A percentile compares a stretch with the other conserved stretches of the same genome.
Conservation (phyloP, 2,888 invertebrate species). For the Andrena marginata region DNA sequence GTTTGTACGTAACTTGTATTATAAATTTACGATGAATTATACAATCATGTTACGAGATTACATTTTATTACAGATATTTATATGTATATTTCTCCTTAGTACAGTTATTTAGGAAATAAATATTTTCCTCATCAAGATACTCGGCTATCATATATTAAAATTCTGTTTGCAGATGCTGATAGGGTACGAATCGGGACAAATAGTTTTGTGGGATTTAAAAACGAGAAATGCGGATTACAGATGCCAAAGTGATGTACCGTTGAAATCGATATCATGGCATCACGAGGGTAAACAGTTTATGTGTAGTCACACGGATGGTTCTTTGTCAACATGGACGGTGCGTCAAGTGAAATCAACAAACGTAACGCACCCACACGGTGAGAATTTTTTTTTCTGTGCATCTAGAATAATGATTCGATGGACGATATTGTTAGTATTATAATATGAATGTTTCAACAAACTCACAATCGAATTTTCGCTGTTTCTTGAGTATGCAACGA, state of each 20-base stretch:
- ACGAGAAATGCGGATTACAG: constrained; percentile 94
- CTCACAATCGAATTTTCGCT: too few species aligned
- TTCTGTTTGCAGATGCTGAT: constrained; percentile 92
- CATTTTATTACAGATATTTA: constrained; percentile 31
- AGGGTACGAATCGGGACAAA: constrained; percentile 97
- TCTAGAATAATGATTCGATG: not conserved
- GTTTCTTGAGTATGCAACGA: too few species aligned
- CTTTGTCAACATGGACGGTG: constrained; percentile 96
- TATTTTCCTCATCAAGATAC: not conserved
- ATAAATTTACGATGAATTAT: constrained; percentile 36
- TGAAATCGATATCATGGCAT: constrained; percentile 97
- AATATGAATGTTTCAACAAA: too few species aligned
- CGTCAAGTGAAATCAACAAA: constrained; percentile 92
- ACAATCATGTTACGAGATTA: constrained; percentile 23
- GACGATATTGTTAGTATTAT: not conserved
- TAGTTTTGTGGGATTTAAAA: constrained; percentile 98
- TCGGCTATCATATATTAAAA: constrained; percentile 6
- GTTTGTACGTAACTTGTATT: constrained; percentile 66
- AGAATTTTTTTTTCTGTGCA: constrained; percentile 75
- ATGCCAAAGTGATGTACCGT: constrained; percentile 91
- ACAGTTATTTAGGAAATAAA: constrained; percentile 19
- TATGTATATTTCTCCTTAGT: constrained; percentile 36
- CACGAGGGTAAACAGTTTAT: constrained; percentile 99
- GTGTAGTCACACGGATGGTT: constrained; percentile 98
- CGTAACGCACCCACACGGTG: constrained; percentile 96